Percentiles rank a stretch among this genome's conserved stretches.
Evolutionary conservation across 2,888 invertebrate species (phyloP).

Genomic region (Itoplectis maculator): DNA sequence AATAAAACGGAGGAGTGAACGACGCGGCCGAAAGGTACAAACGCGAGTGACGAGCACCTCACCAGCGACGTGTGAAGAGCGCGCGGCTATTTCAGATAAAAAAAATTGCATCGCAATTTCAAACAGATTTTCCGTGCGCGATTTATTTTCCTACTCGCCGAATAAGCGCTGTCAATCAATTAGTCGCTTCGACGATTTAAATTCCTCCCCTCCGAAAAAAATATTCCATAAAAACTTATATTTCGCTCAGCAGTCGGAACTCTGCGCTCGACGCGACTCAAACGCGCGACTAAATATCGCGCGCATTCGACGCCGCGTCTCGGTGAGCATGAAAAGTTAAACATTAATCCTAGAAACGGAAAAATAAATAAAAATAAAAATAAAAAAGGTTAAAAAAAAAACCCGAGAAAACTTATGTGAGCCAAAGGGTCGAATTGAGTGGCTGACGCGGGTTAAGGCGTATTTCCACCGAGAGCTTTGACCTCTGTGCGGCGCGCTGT

Average conservation of each 20-base stretch:
- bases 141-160: neutral
- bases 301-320: neutral
- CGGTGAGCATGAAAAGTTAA: neutral
- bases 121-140: conserved; percentile 15
- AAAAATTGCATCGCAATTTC: conserved; percentile 38
- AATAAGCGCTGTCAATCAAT: conserved; percentile 23
- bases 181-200: neutral
- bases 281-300: neutral
- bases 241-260: neutral
- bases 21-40: conserved; percentile 54
- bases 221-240: too few species aligned
- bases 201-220: neutral
- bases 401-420: neutral
- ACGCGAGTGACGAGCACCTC: conserved; percentile 2
- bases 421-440: conserved; percentile 16
- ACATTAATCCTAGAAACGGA: neutral
- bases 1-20: conserved; percentile 26
- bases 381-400: neutral
- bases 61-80: neutral
- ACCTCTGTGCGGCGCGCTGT: conserved; percentile 6
- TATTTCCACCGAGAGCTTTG: conserved; percentile 18
- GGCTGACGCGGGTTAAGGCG: neutral
- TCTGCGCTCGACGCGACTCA: neutral
- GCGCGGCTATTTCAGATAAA: conserved; percentile 37
- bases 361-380: neutral